Evolutionary conservation across 2,888 invertebrate species (phyloP), one percentile per base, ranked within the genome.

Genomic region (Heliconius aoede): DNA sequence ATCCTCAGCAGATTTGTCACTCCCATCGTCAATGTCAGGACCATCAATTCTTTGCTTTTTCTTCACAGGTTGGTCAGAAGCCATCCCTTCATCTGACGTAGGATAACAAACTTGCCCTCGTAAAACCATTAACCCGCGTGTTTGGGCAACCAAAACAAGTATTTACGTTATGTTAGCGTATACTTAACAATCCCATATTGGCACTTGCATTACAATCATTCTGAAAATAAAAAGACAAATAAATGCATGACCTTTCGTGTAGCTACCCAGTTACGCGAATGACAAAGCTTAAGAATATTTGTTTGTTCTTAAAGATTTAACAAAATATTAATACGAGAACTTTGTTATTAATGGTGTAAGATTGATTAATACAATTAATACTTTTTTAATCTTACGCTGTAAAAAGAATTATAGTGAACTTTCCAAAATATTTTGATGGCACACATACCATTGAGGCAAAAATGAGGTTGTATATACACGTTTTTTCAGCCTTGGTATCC

Each of bases 31-130:
- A 71, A 95, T 95, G 80, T 95, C 95, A 15, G 95, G 95, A 13
- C 95, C 95, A 82, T 96, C 96, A 83, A 97, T 96, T 86, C 97
- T 96, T 88, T 97, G 96, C 88, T 97, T 96, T 94, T 98, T 98
- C 89, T 97, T 97, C 84, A 97, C 96, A 82, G 98, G 98, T 93
- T 97, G 97, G 91, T 97, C 97, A 83, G 96, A 96, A 87, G 95
- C 96, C 96, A 97, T 97, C 85, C 92, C 95, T 91, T 93, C 94
- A 91, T 94, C 91, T 89, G 93, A 90, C 90, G 92, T 91, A 89
- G 92, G 91, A 89, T 94, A 95, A 86, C 90, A 88, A 83, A 93
- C 90, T 85, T 95, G 94, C 91, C 95, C 94, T 89, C 95, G 94
- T 92, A 96, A 95, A 95, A 96, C 96, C 96, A 96, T 96, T 87